A percentile compares a stretch with the other conserved stretches of the same genome.
These are phyloP conservation scores for Xerus rutilus DNA, from an alignment of 2,797 vertebrate species.

Conservation along the genomic window DNA sequence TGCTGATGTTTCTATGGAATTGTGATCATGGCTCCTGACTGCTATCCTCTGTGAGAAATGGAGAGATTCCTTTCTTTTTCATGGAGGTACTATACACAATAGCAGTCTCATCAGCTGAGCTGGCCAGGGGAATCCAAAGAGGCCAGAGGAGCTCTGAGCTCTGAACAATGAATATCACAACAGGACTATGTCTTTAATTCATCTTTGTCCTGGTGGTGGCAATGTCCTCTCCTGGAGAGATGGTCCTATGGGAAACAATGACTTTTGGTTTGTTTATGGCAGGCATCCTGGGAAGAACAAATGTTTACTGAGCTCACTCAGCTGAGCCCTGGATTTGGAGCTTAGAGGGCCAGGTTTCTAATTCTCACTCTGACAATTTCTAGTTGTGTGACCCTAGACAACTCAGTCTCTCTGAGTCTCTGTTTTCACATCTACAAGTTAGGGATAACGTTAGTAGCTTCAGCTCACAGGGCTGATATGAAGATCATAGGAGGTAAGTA, in stretches of 20 bases:
- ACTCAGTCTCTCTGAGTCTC: conserved; percentile 28
- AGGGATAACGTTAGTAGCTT: neutral
- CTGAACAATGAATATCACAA: neutral
- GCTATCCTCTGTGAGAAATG: conserved; percentile 82
- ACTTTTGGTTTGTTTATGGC: neutral
- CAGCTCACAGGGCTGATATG: neutral
- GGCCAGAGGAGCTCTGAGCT: neutral
- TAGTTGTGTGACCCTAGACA: neutral
- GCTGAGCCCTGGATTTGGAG: neutral
- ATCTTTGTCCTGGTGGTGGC: neutral
- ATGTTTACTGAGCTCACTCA: neutral
- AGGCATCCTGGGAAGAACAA: neutral
- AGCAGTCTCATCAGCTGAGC: neutral
- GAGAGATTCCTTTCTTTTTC: conserved; percentile 64
- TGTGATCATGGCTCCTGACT: conserved; percentile 84
- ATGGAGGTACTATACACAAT: neutral
- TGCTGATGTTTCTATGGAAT: conserved; percentile 81
- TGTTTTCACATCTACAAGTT: conserved; percentile 5
- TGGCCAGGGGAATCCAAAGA: neutral
- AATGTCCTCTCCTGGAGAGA: neutral
- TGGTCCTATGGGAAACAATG: neutral
- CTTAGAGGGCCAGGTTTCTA: neutral
- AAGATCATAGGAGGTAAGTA: conserved; percentile 6
- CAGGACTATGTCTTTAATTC: neutral
- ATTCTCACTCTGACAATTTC: neutral